These are phyloP conservation scores for Carassius carassius DNA, from an alignment of 2,113 vertebrate species.

Conservation along the genomic window DNA sequence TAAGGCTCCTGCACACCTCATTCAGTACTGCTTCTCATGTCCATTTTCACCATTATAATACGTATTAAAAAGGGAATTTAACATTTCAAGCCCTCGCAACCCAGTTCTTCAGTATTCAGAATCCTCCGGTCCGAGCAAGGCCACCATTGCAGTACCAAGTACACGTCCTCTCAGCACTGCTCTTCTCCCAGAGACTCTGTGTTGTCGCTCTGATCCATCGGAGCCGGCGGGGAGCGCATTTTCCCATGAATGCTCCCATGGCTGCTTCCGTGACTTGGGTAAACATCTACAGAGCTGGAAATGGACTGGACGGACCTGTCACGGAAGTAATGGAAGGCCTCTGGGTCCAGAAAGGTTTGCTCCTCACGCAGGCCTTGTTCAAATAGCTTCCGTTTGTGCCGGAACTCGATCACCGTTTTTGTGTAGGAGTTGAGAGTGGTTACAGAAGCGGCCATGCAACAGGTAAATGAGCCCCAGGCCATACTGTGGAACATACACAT, in stretches of 20 bases:
- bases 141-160: background rate
- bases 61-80: background rate
- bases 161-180: constrained; percentile 68
- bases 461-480: constrained; percentile 98
- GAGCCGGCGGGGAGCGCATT: constrained; percentile 52
- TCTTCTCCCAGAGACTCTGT: constrained; percentile 77
- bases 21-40: background rate
- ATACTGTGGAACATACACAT: constrained; percentile 75
- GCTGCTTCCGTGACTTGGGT: constrained; percentile 58
- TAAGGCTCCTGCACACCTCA: background rate
- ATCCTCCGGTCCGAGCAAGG: background rate
- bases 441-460: constrained; percentile 98
- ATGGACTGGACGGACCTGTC: constrained; percentile 85
- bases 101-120: background rate
- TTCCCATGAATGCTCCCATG: constrained; percentile 54
- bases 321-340: constrained; percentile 90
- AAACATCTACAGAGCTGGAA: constrained; percentile 72
- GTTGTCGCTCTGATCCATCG: constrained; percentile 72
- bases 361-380: constrained; percentile 92
- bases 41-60: background rate
- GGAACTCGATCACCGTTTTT: constrained; percentile 97
- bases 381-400: constrained; percentile 93
- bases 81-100: background rate
- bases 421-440: constrained; percentile 99
- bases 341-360: constrained; percentile 88